These are phyloP conservation scores for Limnothrissa miodon DNA, from an alignment of 2,113 vertebrate genomes.

Conservation along the genomic window DNA sequence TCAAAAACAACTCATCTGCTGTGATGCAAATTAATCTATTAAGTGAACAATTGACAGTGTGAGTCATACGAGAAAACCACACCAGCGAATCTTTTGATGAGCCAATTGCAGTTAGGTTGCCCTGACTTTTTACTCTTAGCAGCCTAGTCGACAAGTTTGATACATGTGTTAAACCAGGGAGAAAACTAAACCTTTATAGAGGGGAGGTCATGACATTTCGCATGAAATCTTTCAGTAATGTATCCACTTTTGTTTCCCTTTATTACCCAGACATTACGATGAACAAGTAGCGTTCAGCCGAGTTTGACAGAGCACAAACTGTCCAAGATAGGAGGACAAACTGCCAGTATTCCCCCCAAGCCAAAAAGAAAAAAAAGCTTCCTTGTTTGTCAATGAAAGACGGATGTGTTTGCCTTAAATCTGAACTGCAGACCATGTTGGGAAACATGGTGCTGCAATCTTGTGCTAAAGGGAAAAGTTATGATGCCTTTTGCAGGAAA, in stretches of 20 bases:
- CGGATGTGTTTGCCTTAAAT: neutral
- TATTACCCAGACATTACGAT: neutral
- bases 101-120: neutral
- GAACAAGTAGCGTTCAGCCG: neutral
- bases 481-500: neutral
- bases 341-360: neutral
- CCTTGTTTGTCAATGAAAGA: conserved; percentile 18
- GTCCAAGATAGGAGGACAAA: conserved; percentile 23
- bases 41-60: neutral
- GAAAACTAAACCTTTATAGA: neutral
- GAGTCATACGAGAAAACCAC: neutral
- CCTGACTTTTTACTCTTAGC: neutral
- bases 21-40: neutral
- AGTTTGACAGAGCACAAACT: neutral
- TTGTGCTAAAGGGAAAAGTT: neutral
- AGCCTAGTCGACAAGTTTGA: neutral
- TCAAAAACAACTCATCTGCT: neutral
- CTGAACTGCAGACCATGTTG: neutral
- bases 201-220: neutral
- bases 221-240: neutral
- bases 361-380: neutral
- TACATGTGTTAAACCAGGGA: neutral
- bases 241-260: neutral
- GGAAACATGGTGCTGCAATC: neutral
- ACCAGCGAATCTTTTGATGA: neutral